phyloP scores from a whole-genome alignment of 1,140 invertebrate species.

The Nomia melanderi region DNA sequence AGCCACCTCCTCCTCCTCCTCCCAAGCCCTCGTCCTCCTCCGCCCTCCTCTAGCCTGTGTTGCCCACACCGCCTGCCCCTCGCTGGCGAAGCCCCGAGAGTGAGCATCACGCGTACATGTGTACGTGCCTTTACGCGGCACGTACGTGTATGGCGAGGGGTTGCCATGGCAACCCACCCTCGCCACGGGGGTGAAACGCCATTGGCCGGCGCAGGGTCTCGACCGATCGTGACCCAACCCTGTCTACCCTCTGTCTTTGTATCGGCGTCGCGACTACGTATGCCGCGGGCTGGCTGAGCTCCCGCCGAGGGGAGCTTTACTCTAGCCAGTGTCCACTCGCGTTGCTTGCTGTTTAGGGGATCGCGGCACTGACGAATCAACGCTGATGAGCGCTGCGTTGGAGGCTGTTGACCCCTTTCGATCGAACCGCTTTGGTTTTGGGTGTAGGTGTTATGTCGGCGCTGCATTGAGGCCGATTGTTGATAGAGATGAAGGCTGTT shows the following conservation, averaged over 20 bases:
- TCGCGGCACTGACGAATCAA: not conserved
- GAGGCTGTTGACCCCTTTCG: not conserved
- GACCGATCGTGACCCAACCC: slow-evolving; percentile 72
- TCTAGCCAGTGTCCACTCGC: slow-evolving; percentile 67
- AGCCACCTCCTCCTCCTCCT: not conserved
- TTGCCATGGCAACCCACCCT: slow-evolving; percentile 79
- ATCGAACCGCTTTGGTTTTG: not conserved
- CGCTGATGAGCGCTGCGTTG: not conserved
- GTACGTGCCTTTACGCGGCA: slow-evolving; percentile 50
- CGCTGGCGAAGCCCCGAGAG: slow-evolving; percentile 47
- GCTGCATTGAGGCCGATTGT: too few species aligned
- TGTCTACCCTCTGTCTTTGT: slow-evolving; percentile 40
- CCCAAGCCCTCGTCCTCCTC: slow-evolving; percentile 12
- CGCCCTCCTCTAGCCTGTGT: slow-evolving; percentile 23
- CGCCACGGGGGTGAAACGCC: slow-evolving; percentile 79
- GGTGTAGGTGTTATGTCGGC: too few species aligned
- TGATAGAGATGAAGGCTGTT: too few species aligned
- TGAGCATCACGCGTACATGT: slow-evolving; percentile 56
- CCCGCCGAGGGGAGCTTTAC: slow-evolving; percentile 19
- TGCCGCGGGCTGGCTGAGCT: slow-evolving; percentile 11
- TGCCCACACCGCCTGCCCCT: slow-evolving; percentile 12
- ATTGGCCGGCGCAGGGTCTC: slow-evolving; percentile 78
- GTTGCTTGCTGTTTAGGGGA: not conserved
- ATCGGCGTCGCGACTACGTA: slow-evolving; percentile 38
- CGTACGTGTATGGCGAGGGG: slow-evolving; percentile 71